Evolutionary conservation across 30 jellyfish, hydroid and myxozoan genomes (phyloP).

Genomic region (Hydra vulgaris): DNA sequence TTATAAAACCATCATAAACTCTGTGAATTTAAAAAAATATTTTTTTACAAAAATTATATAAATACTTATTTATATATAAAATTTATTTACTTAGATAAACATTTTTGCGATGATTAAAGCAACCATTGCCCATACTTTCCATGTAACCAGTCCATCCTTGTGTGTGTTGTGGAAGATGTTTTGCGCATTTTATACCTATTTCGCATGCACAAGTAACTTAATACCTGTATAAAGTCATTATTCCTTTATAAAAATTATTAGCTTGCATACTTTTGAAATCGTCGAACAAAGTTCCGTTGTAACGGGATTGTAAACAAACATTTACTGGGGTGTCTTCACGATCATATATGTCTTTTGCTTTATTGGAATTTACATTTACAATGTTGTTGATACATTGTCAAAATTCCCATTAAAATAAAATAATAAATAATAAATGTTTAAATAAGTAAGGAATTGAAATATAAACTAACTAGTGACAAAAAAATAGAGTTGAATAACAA

Average conservation of each 20-base stretch:
- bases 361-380: conserved; percentile 32
- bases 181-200: conserved; percentile 49
- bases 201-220: conserved; percentile 63
- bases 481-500: no score
- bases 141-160: conserved; percentile 98
- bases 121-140: conserved; percentile 89
- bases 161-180: conserved; percentile 56
- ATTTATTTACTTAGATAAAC: conserved; percentile 9
- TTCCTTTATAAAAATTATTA: conserved; percentile 53
- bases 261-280: conserved; percentile 58
- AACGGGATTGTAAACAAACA: conserved; percentile 42
- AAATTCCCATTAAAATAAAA: conserved; percentile 33
- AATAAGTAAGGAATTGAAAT: no score
- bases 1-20: no score
- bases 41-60: no score
- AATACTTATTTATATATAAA: no score
- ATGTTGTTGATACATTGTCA: no score
- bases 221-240: conserved; percentile 66
- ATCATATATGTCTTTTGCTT: conserved; percentile 53
- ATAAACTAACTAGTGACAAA: no score
- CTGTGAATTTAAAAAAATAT: no score
- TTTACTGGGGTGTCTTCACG: conserved; percentile 93
- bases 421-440: no score
- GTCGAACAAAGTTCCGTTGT: conserved; percentile 42
- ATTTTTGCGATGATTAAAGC: conserved; percentile 25